Base-by-base conservation (phyloP, 2,113 vertebrate species). In the Scatophagus argus region DNA sequence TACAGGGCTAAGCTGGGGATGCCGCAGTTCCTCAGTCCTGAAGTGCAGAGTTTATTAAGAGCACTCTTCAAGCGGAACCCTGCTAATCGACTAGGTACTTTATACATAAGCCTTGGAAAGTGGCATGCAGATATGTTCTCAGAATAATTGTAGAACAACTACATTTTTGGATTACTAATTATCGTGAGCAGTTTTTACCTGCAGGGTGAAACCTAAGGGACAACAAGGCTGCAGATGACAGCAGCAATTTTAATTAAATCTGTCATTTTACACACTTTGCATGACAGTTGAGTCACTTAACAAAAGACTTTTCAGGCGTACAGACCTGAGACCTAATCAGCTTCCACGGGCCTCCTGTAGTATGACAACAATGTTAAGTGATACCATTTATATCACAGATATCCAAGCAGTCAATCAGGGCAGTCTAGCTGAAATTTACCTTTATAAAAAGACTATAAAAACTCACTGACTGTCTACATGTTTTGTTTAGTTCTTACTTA, bases 51-150 rank as follows among this genome's bases (percentile, higher is more conserved):
- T 88, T 91, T 96, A 83, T 84, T 96, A 64, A 91, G 95, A 82
- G 94, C 95, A 0, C 94, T 96, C 68, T 96, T 96, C 85, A 96
- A 96, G 87, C 93, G 95, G 80, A 96, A 96, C 77, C 95, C 95
- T 63, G 76, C 84, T 67, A 96, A 96, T 87, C 88, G 95, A 89
- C 89, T 96, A 23, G 95, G 95, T 96, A 93, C 14, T 70, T 2
- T 19, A 39, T 12, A 65, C 17, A 23, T 17, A 23, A 16, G 34
- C 10, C 14, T 23, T 74, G 11, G 5, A 56, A 46, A 44, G 0
- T 36, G 27, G 29, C 27, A 12, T 4, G 44, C 10, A 55, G 19
- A 71, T 23, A 4, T 43, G 12, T 58, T 62, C 60, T n/a, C n/a
- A 56, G 2, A 51, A 16, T 56, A 67, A n/a, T 21, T 17, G 27